Evolutionary conservation across 1,140 invertebrate species (phyloP).

Genomic region (Episyrphus balteatus): DNA sequence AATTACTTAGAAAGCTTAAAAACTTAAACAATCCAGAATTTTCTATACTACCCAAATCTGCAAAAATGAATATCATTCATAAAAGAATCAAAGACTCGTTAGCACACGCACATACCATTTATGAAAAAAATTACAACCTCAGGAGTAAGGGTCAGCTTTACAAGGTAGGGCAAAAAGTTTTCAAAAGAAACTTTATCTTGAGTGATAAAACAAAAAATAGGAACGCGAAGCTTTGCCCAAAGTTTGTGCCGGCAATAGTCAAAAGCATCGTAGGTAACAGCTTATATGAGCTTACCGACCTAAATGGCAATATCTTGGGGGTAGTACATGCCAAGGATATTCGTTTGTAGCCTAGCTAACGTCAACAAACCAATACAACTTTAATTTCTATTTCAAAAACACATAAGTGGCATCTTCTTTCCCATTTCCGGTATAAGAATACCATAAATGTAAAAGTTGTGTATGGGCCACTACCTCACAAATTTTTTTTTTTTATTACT

Average conservation of each 20-base stretch:
- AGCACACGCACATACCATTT: not conserved
- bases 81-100: not conserved
- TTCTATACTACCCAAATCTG: too few species aligned
- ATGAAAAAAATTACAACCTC: conserved; percentile 1
- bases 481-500: too few species aligned
- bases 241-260: not conserved
- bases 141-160: not conserved
- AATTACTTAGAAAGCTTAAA: too few species aligned
- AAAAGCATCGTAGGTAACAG: not conserved
- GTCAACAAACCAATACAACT: too few species aligned
- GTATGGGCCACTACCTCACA: too few species aligned
- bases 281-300: too few species aligned
- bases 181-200: conserved; percentile 6
- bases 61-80: too few species aligned
- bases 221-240: conserved; percentile 1
- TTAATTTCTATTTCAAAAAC: too few species aligned
- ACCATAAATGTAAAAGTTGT: too few species aligned
- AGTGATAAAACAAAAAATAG: conserved; percentile 4
- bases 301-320: conserved; percentile 1
- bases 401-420: too few species aligned
- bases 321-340: not conserved
- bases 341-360: conserved; percentile 2
- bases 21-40: too few species aligned
- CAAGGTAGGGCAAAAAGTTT: conserved; percentile 2
- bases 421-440: too few species aligned